A percentile compares a stretch with the other conserved stretches of the same genome.
phyloP scores from a whole-genome alignment of 2,797 vertebrate genomes.

The Cirrhinus mrigala region DNA sequence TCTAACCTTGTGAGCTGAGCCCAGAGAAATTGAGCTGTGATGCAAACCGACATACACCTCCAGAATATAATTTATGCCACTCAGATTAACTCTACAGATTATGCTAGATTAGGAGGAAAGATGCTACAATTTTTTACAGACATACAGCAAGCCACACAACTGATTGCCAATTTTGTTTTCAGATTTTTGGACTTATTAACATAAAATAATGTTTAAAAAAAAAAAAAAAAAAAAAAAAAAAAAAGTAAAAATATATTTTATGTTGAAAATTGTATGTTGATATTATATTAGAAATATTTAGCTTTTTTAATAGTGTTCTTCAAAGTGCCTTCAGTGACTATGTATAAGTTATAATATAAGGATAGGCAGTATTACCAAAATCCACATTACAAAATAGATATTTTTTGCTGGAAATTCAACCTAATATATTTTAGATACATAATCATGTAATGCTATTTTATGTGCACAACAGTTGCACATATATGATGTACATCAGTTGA shows the following conservation, averaged over 20 bases:
- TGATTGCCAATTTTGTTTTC: no score
- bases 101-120: neutral
- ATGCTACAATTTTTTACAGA: neutral
- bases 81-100: constrained; percentile 19
- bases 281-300: no score
- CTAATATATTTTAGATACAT: no score
- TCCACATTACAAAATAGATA: neutral
- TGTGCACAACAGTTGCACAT: neutral
- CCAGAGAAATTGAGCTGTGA: neutral
- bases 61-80: neutral
- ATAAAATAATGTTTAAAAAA: no score
- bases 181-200: no score
- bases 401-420: no score
- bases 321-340: neutral
- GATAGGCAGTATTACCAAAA: neutral
- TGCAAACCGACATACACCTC: neutral
- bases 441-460: neutral
- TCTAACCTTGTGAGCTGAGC: neutral
- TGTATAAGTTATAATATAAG: neutral
- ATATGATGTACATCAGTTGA: neutral
- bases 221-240: no score
- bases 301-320: neutral
- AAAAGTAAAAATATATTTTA: no score
- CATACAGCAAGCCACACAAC: neutral
- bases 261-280: no score